phyloP scores from a whole-genome alignment of 53 echinoderm and acorn worm genomes.

The Pentamera pediparva region DNA sequence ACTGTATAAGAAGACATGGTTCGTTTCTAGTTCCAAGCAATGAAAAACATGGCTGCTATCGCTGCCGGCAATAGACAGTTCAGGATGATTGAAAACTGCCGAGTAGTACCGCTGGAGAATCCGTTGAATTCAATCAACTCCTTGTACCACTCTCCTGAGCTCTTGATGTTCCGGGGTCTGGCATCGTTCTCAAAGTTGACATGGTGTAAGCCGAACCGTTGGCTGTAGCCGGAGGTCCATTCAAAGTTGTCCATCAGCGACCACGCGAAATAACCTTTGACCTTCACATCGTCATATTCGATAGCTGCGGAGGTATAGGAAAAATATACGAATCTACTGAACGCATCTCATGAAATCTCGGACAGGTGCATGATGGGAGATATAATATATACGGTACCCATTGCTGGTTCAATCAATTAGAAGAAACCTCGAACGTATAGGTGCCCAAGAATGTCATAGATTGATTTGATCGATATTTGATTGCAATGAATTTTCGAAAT shows the following conservation, averaged over 20 bases:
- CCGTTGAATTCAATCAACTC: conserved; percentile 66
- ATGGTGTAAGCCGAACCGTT: conserved; percentile 88
- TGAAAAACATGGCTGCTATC: background rate
- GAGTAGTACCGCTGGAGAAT: conserved; percentile 19
- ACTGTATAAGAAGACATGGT: too few species aligned
- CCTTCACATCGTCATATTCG: conserved; percentile 46
- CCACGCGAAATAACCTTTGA: conserved; percentile 88
- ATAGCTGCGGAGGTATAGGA: conserved; percentile 35
- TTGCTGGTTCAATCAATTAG: too few species aligned
- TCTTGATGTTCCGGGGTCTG: conserved; percentile 58
- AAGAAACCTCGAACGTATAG: too few species aligned
- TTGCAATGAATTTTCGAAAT: too few species aligned
- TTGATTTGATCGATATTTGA: too few species aligned
- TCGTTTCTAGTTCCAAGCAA: too few species aligned
- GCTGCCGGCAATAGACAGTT: background rate
- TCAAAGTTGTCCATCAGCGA: conserved; percentile 96
- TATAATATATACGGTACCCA: too few species aligned
- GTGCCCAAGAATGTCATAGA: too few species aligned
- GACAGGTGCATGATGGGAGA: too few species aligned
- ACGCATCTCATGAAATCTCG: too few species aligned
- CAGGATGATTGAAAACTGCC: background rate
- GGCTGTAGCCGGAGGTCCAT: conserved; percentile 83
- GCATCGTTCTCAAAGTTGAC: conserved; percentile 73
- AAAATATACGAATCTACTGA: background rate
- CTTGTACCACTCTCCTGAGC: conserved; percentile 56